These are phyloP conservation scores for Capreolus pygargus DNA, from an alignment of 2,113 vertebrate species.

Conservation along the genomic window DNA sequence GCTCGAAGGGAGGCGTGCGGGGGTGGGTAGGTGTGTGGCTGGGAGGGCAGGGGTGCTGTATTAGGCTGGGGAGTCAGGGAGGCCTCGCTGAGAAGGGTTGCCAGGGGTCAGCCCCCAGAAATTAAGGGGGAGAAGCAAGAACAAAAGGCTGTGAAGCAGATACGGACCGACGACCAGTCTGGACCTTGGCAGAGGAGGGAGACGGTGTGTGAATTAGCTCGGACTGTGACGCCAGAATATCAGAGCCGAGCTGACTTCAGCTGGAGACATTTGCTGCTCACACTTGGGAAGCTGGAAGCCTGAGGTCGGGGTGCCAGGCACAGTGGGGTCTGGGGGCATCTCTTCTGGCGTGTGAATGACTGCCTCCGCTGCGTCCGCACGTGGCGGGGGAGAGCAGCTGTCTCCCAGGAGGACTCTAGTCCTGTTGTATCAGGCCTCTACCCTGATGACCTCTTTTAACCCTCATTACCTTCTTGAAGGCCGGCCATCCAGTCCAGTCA, in stretches of 20 bases:
- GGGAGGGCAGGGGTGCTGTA: background rate
- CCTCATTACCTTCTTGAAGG: background rate
- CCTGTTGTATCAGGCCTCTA: background rate
- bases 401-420: background rate
- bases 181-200: background rate
- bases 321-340: background rate
- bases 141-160: background rate
- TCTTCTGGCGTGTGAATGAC: background rate
- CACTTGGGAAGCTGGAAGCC: background rate
- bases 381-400: background rate
- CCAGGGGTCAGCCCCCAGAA: background rate
- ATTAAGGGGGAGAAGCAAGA: background rate
- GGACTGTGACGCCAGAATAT: background rate
- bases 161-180: background rate
- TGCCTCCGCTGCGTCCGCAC: background rate
- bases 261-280: background rate
- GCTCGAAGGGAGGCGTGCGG: background rate
- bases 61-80: background rate
- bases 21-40: background rate
- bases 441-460: background rate
- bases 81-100: background rate
- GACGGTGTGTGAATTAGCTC: too few species aligned
- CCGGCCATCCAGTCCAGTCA: fast-evolving
- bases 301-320: background rate
- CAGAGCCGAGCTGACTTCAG: background rate